Base-by-base conservation (phyloP, 92 coral and sea anemone genomes). In the Palythoa caribaeorum region DNA sequence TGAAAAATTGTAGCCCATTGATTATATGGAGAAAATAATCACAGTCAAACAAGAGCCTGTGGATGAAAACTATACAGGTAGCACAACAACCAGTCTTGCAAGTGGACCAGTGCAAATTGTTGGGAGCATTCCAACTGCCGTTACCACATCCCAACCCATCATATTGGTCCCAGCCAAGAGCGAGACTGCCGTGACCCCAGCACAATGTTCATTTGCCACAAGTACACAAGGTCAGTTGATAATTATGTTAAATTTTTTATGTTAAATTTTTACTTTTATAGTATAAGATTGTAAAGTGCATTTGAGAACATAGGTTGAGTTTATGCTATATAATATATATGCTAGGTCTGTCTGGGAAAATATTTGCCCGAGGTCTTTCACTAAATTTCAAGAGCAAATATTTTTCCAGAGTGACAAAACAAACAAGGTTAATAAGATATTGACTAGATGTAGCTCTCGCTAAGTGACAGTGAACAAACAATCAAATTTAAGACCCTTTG, bases 11-110 rank as follows among this genome's bases (percentile, higher is more conserved):
- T 71, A 91, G 89, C 71, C 84, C 70, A 63, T 70, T 87, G 88
- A 85, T 95, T 93, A 90, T 93, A 95, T 95, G 98, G 98, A 95
- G 98, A 91, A 95, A 83, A 93, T 95, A 91, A 91, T 95, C 62
- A 93, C 96, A 87, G 96, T 95, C 74, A 95, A 95, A 92, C 96
- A 86, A 89, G 98, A 95, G 88, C 98, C 98, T 66, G 90, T 91
- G 71, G 98, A 93, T 89, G 96, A 93, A 87, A 88, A 88, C 63
- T 77, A 77, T 84, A 71, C 86, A 36, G 78, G 76, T 15, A 88
- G 84, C 16, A 60, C 83, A n/a, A 73, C 89, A 4, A 53, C 92
- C 11, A 44, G 48, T 66, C 38, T 65, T 69, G 57, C 37, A 36
- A 21, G 75, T 65, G 76, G 86, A 81, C 55, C 74, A 19, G 86